Evolutionary conservation across 2,888 invertebrate genomes (phyloP), one percentile per base, ranked within the genome.

Genomic region (Lasioglossum morio): DNA sequence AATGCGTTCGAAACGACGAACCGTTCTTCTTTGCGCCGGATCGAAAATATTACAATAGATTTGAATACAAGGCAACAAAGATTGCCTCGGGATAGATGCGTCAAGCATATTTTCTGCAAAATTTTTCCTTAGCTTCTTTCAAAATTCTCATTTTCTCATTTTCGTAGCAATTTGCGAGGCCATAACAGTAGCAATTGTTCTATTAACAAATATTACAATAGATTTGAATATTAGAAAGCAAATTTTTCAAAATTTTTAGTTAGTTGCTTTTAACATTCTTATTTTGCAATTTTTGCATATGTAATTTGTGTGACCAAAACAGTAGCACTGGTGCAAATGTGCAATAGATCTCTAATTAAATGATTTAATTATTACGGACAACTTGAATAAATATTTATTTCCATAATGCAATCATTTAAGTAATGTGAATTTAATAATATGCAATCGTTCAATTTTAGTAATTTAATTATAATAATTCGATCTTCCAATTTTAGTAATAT

Each of bases 1-100:
- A 75, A 66, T 46, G 66, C 66, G 66, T 66, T 23, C 37, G n/a
- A 85, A 85, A 72, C 30, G 53, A n/a, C 30, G 46, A 66, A n/a
- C 19, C 53, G n/a, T 7, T 66, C 23, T 34, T 14, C 63, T 30
- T 63, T 30, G 4, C 63, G n/a, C 12, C n/a, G 57, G 57, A 57
- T 57, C 23, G 12, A 57, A 57, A n/a, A 57, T 12, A 57, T 57
- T 57, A 57, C 10, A 57, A 57, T n/a, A 57, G 57, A 57, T n/a
- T 57, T 57, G n/a, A 57, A 57, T n/a, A n/a, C 57, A n/a, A 12
- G 57, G n/a, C n/a, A 57, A 10, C n/a, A n/a, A 57, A 57, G 4
- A 10, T n/a, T n/a, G 57, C n/a, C 57, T n/a, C n/a, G 1, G 12
- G 3, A 10, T 53, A n/a, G 3, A n/a, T 12, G 10, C 4, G n/a